Evolutionary conservation across 2,797 vertebrate genomes (phyloP).

Genomic region (Holocentrus rufus): DNA sequence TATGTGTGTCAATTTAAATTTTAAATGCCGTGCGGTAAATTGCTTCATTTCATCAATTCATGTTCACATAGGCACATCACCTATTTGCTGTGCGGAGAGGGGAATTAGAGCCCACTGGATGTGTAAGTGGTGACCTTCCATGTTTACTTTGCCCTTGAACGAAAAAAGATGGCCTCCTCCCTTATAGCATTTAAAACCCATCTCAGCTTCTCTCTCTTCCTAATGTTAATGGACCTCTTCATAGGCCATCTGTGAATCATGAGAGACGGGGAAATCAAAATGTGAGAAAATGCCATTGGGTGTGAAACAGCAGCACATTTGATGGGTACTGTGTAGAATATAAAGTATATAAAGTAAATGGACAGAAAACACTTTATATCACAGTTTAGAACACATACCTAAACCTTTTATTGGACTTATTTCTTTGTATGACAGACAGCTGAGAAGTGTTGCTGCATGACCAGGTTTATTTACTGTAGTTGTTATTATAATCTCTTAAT

Average conservation of each 20-base stretch:
- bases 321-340: slow-evolving; percentile 46
- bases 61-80: slow-evolving; percentile 38
- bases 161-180: slow-evolving; percentile 61
- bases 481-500: slow-evolving; percentile 1
- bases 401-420: slow-evolving; percentile 4
- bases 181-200: slow-evolving; percentile 68
- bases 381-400: slow-evolving; percentile 27
- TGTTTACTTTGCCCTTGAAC: slow-evolving; percentile 56
- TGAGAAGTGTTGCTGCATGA: too few relatives aligned
- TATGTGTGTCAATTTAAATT: slow-evolving; percentile 69
- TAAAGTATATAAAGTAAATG: slow-evolving; percentile 15
- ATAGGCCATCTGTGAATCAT: slow-evolving; percentile 66
- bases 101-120: slow-evolving; percentile 23
- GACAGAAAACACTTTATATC: slow-evolving; percentile 26
- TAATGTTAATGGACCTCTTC: slow-evolving; percentile 72
- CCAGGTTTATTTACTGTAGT: slow-evolving; percentile 19
- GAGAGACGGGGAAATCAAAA: slow-evolving; percentile 56
- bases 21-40: slow-evolving; percentile 57
- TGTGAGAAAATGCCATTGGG: slow-evolving; percentile 56
- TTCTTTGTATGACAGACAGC: not conserved
- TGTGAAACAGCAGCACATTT: slow-evolving; percentile 54
- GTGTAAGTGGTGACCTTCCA: slow-evolving; percentile 65
- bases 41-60: slow-evolving; percentile 59
- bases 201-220: slow-evolving; percentile 60
- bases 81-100: slow-evolving; percentile 36